These are phyloP conservation scores for Drosophila jambulina DNA, from an alignment of 1,140 invertebrate species.

Conservation along the genomic window DNA sequence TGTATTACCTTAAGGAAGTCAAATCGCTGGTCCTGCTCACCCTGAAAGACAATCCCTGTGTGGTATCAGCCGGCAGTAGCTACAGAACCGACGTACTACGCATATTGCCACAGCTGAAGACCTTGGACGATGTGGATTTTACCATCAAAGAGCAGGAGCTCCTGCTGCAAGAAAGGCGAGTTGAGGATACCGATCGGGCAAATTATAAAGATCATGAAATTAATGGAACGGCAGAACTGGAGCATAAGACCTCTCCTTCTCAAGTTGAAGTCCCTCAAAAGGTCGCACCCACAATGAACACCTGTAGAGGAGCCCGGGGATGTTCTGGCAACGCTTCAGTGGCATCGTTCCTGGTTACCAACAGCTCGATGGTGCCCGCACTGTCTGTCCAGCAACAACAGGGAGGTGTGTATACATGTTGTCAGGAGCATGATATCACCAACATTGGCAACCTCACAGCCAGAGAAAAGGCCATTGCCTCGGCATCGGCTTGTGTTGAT, in stretches of 20 bases:
- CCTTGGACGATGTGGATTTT: not conserved
- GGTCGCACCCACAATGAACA: too few species aligned
- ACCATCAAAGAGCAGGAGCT: not conserved
- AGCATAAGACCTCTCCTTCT: not conserved
- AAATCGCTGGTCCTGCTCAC: not conserved
- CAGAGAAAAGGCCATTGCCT: too few species aligned
- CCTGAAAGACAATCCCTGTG: not conserved
- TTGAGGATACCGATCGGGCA: not conserved
- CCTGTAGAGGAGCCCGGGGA: too few species aligned
- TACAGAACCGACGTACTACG: not conserved
- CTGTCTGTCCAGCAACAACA: too few species aligned
- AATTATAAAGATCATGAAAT: too few species aligned
- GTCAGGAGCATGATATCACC: too few species aligned
- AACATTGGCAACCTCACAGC: too few species aligned
- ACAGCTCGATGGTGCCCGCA: too few species aligned
- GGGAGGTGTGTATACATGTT: too few species aligned
- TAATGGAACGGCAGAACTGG: not conserved
- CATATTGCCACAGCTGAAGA: not conserved
- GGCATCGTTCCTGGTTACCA: too few species aligned
- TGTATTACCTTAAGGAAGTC: not conserved
- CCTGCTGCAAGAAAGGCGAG: not conserved
- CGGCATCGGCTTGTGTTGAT: not conserved
- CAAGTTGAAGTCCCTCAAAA: too few species aligned
- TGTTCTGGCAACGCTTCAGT: too few species aligned
- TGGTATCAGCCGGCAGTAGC: not conserved